Evolutionary conservation across 2,797 vertebrate genomes (phyloP).

Genomic region (Hoplostethus mediterraneus): DNA sequence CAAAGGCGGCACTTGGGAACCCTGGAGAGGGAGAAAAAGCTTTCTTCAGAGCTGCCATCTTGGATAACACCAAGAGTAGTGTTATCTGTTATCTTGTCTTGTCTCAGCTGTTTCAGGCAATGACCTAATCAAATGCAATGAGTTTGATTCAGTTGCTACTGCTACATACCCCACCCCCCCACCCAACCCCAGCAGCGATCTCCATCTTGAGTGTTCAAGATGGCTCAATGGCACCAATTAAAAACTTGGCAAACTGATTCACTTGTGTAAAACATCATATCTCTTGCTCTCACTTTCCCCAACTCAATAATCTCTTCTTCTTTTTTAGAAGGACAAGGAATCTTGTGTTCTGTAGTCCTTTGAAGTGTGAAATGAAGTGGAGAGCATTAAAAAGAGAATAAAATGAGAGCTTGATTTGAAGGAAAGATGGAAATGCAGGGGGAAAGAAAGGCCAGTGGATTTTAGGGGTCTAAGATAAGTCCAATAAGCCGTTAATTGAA

Average conservation of each 20-base stretch:
- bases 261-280: conserved; percentile 44
- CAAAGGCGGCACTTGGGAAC: conserved; percentile 46
- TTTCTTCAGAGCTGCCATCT: background rate
- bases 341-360: background rate
- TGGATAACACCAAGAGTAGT: background rate
- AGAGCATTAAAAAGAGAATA: background rate
- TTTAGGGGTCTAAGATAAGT: no score
- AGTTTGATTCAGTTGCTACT: conserved; percentile 29
- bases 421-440: background rate
- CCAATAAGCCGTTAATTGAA: no score
- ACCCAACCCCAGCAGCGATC: conserved; percentile 40
- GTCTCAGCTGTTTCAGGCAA: conserved; percentile 26
- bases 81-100: background rate
- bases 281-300: conserved; percentile 37
- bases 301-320: conserved; percentile 22
- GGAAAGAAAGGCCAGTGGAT: background rate
- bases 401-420: conserved; percentile 10
- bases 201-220: conserved; percentile 48
- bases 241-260: conserved; percentile 56
- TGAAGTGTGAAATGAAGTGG: conserved; percentile 14
- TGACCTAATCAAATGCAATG: conserved; percentile 2
- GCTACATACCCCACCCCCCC: conserved; percentile 34
- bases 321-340: conserved; percentile 5
- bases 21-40: conserved; percentile 10
- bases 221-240: conserved; percentile 69